Conservation (phyloP, 1,140 invertebrate species). For the Pachyrhynchus sulphureomaculatus region DNA sequence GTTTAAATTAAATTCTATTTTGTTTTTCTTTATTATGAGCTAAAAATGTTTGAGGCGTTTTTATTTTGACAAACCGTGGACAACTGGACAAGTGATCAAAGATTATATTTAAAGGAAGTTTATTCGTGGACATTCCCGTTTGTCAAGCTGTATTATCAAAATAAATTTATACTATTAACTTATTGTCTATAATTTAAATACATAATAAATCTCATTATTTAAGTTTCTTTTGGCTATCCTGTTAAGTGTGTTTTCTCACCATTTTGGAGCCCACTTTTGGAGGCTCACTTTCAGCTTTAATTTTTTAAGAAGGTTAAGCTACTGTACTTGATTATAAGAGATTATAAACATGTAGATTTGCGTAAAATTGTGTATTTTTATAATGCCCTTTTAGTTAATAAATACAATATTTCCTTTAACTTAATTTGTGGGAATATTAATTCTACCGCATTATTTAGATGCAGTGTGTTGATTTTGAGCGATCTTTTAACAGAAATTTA, state of each 20-base stretch:
- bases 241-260: background rate
- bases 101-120: constrained; percentile 13
- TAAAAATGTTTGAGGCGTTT: constrained; percentile 14
- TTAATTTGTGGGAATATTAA: too few species aligned
- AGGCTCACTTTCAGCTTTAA: constrained; percentile 8
- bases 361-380: constrained; percentile 9
- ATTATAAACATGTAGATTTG: constrained; percentile 24
- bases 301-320: constrained; percentile 15
- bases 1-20: constrained; percentile 34
- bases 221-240: constrained; percentile 8
- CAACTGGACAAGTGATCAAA: constrained; percentile 34
- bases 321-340: constrained; percentile 24
- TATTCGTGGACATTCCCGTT: constrained; percentile 49
- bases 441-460: too few species aligned
- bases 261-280: background rate
- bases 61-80: constrained; percentile 41
- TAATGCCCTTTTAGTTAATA: background rate
- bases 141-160: constrained; percentile 49
- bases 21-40: constrained; percentile 21
- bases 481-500: too few species aligned
- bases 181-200: constrained; percentile 42
- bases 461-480: too few species aligned
- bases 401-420: too few species aligned
- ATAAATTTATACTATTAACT: constrained; percentile 50
- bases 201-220: constrained; percentile 9